Percentiles rank a stretch among this genome's conserved stretches.
Conservation (phyloP, 2,797 vertebrate species). For the Australoheros facetus region DNA sequence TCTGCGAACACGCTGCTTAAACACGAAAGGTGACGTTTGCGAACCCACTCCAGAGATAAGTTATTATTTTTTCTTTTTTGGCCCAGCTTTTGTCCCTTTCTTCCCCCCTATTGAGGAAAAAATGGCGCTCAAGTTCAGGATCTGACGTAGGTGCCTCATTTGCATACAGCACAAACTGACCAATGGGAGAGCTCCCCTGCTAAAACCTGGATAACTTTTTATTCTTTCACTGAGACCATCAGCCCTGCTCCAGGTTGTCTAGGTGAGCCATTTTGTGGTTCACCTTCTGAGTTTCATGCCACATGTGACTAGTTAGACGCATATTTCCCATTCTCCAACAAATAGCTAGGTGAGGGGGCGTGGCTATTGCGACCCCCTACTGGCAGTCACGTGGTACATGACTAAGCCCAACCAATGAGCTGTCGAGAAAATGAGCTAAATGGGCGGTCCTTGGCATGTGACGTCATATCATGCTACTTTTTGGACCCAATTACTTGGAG, state of each 20-base stretch:
- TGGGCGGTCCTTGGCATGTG: conserved; percentile 61
- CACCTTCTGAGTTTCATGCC: conserved; percentile 28
- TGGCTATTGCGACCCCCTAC: conserved; percentile 22
- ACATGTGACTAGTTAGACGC: conserved; percentile 17
- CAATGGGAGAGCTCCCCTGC: conserved; percentile 78
- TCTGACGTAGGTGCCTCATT: conserved; percentile 87
- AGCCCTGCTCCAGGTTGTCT: background rate
- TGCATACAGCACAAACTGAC: conserved; percentile 84
- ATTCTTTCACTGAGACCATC: background rate
- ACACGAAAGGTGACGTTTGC: background rate
- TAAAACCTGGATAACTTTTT: conserved; percentile 66
- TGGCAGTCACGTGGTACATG: conserved; percentile 69
- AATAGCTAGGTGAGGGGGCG: conserved; percentile 59
- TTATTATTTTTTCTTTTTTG: conserved; percentile 39
- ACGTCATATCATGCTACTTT: conserved; percentile 80
- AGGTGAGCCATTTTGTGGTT: background rate
- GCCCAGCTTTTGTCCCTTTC: conserved; percentile 77
- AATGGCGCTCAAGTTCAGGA: conserved; percentile 96
- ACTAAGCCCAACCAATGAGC: conserved; percentile 47
- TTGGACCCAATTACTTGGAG: conserved; percentile 75
- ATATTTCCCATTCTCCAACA: background rate
- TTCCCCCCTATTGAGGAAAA: conserved; percentile 79
- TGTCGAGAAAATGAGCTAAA: conserved; percentile 79
- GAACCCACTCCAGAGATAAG: conserved; percentile 7
- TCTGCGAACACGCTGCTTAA: background rate